Evolutionary conservation across 2,113 vertebrate species (phyloP).

Genomic region (Haemorhous mexicanus): DNA sequence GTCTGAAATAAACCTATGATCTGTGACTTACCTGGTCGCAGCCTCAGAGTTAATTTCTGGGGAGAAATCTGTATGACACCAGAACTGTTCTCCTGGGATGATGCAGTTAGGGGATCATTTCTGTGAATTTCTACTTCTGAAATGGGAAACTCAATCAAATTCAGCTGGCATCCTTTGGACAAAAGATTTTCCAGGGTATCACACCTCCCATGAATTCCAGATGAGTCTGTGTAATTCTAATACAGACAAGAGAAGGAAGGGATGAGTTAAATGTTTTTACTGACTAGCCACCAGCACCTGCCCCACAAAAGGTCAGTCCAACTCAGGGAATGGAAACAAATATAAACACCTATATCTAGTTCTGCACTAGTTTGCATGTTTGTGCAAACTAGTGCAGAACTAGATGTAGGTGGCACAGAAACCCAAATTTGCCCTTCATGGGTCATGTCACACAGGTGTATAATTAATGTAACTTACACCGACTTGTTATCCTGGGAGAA

Average conservation of each 20-base stretch:
- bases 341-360: no score
- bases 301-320: background rate
- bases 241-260: background rate
- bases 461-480: slow-evolving; percentile 31
- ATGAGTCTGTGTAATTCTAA: slow-evolving; percentile 90
- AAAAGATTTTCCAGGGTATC: slow-evolving; percentile 80
- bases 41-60: slow-evolving; percentile 84
- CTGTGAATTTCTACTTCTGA: slow-evolving; percentile 77
- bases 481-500: background rate
- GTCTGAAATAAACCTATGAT: background rate
- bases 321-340: background rate
- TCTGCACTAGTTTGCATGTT: no score
- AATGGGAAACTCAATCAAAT: slow-evolving; percentile 82
- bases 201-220: slow-evolving; percentile 82
- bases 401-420: background rate
- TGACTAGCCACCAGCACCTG: background rate
- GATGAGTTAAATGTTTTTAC: slow-evolving; percentile 13
- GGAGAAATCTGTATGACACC: slow-evolving; percentile 89
- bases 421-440: background rate
- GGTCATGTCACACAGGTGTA: slow-evolving; percentile 2
- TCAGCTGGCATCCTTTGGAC: slow-evolving; percentile 80
- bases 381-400: background rate
- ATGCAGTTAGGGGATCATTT: slow-evolving; percentile 76
- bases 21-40: slow-evolving; percentile 83
- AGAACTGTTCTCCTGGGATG: slow-evolving; percentile 58